phyloP scores from a whole-genome alignment of 2,113 vertebrate species.

The Tragulus kanchil region DNA sequence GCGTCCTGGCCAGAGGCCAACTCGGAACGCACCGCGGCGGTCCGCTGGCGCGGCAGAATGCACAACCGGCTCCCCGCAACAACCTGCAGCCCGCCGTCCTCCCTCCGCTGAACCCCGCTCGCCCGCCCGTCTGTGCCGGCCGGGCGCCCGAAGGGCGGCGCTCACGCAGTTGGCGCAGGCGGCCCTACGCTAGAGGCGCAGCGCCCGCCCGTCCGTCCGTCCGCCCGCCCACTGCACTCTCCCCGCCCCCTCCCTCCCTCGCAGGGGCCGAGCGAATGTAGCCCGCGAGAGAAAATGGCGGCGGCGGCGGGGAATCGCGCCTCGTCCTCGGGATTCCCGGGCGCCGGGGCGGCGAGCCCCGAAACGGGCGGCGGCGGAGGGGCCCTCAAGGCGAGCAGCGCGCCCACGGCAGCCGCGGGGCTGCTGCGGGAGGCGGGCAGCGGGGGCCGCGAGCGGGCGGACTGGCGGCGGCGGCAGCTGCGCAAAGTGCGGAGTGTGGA shows the following conservation, averaged over 20 bases:
- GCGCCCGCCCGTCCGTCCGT: background rate
- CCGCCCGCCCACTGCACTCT: conserved; percentile 53
- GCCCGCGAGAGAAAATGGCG: conserved; percentile 94
- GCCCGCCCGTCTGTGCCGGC: background rate
- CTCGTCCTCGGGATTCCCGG: conserved; percentile 88
- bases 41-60: background rate
- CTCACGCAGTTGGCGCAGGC: conserved; percentile 77
- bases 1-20: background rate
- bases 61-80: background rate
- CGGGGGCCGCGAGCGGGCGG: conserved; percentile 85
- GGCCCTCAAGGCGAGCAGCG: conserved; percentile 67
- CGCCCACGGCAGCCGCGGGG: conserved; percentile 65
- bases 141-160: background rate
- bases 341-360: conserved; percentile 73
- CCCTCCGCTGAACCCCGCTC: accelerated
- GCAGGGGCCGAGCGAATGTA: conserved; percentile 86
- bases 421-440: conserved; percentile 78
- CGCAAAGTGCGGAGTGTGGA: conserved; percentile 93
- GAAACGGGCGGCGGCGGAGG: conserved; percentile 71
- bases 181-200: conserved; percentile 61
- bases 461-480: conserved; percentile 92
- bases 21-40: too few species aligned
- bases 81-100: background rate
- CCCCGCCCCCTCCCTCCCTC: conserved; percentile 82
- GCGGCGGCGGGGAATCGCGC: conserved; percentile 91